Percentiles rank a stretch among this genome's conserved stretches.
These are phyloP conservation scores for Oegoconia quadripuncta DNA, from an alignment of 2,888 invertebrate genomes.

Conservation along the genomic window DNA sequence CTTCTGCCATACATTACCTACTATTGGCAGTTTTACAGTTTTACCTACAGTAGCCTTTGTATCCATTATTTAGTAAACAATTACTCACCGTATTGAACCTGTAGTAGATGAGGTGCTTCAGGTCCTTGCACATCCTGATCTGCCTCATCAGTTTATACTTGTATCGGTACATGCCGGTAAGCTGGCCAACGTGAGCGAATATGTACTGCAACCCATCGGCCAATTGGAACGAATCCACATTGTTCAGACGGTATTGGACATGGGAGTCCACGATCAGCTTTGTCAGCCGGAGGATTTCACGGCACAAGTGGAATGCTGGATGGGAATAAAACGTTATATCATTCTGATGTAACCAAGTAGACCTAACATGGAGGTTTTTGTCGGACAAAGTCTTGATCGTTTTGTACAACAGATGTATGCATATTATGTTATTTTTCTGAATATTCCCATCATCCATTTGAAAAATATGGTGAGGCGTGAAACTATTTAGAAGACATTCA, in stretches of 20 bases:
- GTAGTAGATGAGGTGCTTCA: slow-evolving; percentile 99
- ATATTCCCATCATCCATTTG: too few species aligned
- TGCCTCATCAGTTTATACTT: slow-evolving; percentile 99
- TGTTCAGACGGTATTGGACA: slow-evolving; percentile 99
- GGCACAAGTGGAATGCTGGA: slow-evolving; percentile 97
- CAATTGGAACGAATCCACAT: slow-evolving; percentile 99
- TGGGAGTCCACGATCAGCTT: slow-evolving; percentile 99
- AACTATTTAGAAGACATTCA: too few species aligned
- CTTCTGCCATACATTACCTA: too few species aligned
- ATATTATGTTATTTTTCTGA: too few species aligned
- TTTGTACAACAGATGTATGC: too few species aligned
- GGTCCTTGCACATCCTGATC: slow-evolving; percentile 99
- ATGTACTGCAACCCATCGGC: slow-evolving; percentile 99
- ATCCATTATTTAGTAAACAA: too few species aligned
- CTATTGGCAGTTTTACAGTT: background rate
- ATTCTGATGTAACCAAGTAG: too few species aligned
- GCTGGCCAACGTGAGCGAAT: slow-evolving; percentile 99
- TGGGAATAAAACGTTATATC: too few species aligned
- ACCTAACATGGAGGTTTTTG: too few species aligned
- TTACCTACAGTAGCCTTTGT: background rate
- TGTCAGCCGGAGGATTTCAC: slow-evolving; percentile 98
- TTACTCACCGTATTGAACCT: slow-evolving; percentile 95
- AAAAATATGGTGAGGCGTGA: too few species aligned
- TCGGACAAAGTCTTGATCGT: too few species aligned
- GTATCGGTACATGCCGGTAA: slow-evolving; percentile 99